A percentile compares a stretch with the other conserved stretches of the same genome.
These are phyloP conservation scores for Pangasius djambal DNA, from an alignment of 2,797 vertebrate genomes.

Conservation along the genomic window DNA sequence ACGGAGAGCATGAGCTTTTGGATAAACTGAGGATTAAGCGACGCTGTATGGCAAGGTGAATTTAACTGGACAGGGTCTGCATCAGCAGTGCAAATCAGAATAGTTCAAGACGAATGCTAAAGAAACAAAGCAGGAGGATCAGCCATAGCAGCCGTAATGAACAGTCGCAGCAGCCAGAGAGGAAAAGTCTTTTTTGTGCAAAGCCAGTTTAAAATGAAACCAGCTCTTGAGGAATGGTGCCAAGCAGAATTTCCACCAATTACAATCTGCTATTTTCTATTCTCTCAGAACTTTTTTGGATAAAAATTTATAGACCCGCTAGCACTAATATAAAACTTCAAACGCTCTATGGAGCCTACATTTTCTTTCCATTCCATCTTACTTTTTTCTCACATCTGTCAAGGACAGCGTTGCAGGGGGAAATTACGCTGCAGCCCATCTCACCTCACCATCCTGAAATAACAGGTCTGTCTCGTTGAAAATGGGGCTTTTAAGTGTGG, in stretches of 20 bases:
- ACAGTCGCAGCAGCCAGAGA: background rate
- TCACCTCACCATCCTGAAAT: conserved; percentile 72
- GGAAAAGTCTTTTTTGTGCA: background rate
- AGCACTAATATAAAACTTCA: conserved; percentile 24
- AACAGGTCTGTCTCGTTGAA: conserved; percentile 76
- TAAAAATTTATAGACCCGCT: background rate
- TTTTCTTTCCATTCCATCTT: conserved; percentile 36
- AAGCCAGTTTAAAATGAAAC: background rate
- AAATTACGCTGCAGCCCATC: conserved; percentile 66
- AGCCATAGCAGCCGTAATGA: background rate
- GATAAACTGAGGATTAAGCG: conserved; percentile 33
- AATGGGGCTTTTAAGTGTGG: conserved; percentile 76
- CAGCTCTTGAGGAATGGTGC: background rate
- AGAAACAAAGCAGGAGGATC: conserved; percentile 15
- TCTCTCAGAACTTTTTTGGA: background rate
- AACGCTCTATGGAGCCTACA: conserved; percentile 34
- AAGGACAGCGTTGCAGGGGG: conserved; percentile 65
- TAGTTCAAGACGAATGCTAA: background rate
- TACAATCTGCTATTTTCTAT: conserved; percentile 2
- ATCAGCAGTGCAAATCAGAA: conserved; percentile 13
- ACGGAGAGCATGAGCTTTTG: conserved; percentile 39
- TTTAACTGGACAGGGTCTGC: conserved; percentile 33
- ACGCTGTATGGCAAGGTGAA: conserved; percentile 23
- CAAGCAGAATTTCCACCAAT: background rate
- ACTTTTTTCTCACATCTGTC: conserved; percentile 62